A percentile compares a stretch with the other conserved stretches of the same genome.
Evolutionary conservation across 2,888 invertebrate species (phyloP).

Genomic region (Tuta absoluta): DNA sequence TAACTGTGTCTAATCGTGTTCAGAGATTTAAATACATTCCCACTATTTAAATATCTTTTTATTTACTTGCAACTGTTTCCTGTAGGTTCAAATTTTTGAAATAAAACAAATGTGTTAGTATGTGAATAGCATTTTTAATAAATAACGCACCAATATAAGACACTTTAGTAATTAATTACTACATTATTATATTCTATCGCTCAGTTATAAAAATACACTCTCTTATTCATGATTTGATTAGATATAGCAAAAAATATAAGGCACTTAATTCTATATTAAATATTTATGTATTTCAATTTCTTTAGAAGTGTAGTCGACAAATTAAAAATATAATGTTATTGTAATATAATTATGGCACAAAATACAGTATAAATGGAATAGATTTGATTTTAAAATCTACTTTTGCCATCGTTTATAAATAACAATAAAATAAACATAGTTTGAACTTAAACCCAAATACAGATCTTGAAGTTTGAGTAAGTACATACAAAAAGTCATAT

Average conservation of each 20-base stretch:
- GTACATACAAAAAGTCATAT: neutral
- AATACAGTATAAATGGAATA: neutral
- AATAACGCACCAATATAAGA: slow-evolving; percentile 21
- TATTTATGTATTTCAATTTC: neutral
- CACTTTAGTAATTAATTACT: slow-evolving; percentile 10
- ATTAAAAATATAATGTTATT: neutral
- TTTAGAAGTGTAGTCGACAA: neutral
- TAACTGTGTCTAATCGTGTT: slow-evolving; percentile 6
- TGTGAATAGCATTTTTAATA: slow-evolving; percentile 22
- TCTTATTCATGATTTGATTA: slow-evolving; percentile 7
- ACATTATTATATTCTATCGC: neutral
- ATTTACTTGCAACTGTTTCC: slow-evolving; percentile 14
- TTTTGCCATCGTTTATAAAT: neutral
- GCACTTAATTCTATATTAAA: slow-evolving; percentile 23
- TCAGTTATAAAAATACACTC: slow-evolving; percentile 23
- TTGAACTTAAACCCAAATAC: neutral
- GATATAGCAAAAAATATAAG: slow-evolving; percentile 26
- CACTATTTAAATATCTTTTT: slow-evolving; percentile 25
- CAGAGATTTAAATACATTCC: slow-evolving; percentile 37
- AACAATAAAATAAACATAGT: neutral
- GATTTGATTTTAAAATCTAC: neutral
- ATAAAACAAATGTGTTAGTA: slow-evolving; percentile 18
- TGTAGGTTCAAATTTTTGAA: slow-evolving; percentile 2
- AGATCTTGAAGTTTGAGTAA: neutral
- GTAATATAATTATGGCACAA: neutral